These are phyloP conservation scores for Actinia equina DNA, from an alignment of 64 coral and sea anemone species.

Conservation along the genomic window DNA sequence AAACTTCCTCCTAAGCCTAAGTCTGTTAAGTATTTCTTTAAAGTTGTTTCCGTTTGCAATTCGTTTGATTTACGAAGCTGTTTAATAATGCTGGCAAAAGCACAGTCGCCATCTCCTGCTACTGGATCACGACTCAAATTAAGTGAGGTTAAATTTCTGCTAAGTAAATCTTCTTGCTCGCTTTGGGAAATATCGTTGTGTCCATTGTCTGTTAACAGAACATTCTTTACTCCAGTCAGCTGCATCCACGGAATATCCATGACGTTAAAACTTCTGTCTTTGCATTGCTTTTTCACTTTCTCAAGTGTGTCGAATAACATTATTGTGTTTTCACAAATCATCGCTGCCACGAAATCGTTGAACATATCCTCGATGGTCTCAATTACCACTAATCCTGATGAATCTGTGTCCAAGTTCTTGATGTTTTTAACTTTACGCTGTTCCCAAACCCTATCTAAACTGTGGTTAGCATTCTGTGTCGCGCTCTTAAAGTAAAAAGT, in stretches of 20 bases:
- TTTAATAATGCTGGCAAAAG: constrained; percentile 30
- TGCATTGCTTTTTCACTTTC: background rate
- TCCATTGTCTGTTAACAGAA: background rate
- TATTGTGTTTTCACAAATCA: constrained; percentile 5
- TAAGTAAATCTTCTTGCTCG: background rate
- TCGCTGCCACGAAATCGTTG: background rate
- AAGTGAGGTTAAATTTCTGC: constrained; percentile 24
- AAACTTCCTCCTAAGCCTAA: background rate
- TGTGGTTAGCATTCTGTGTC: background rate
- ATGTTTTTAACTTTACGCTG: background rate
- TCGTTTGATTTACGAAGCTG: background rate
- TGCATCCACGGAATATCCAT: constrained; percentile 13
- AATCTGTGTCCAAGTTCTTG: background rate
- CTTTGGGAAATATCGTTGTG: background rate
- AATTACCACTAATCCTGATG: background rate
- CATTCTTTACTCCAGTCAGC: background rate
- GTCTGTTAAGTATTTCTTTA: background rate
- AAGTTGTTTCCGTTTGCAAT: background rate
- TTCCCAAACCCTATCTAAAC: background rate
- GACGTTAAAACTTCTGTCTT: constrained; percentile 16
- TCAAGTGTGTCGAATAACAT: background rate
- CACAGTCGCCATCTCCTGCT: constrained; percentile 44
- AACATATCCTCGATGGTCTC: background rate
- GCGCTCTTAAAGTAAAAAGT: background rate
- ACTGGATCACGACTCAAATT: constrained; percentile 11